Evolutionary conservation across 2,113 vertebrate species (phyloP), one percentile per base, ranked within the genome.

Genomic region (Lanius ludovicianus): DNA sequence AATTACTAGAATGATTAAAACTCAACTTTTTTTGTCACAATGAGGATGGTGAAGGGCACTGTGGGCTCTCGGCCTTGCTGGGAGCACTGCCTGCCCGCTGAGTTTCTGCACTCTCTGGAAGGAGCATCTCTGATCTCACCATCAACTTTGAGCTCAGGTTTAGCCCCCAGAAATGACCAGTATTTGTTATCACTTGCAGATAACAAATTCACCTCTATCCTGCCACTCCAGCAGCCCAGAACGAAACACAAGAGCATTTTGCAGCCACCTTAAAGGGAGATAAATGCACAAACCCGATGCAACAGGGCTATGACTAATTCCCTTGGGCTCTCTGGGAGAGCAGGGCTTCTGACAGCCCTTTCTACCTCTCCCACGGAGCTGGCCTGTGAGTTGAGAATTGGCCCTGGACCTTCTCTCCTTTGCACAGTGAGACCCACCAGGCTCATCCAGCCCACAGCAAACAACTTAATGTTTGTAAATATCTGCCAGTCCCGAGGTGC

Each of bases 151-250:
- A 57, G 53, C 64, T 80, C 11, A 4, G 46, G 22, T 90, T 84
- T 37, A 62, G 71, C 73, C 14, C 47, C 16, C 8, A 33, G 46
- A 77, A 62, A 37, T 1, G 27, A 8, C 27, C 41, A 8, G 15
- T 7, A 0, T 70, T 53, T 73, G 53, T 37, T 53, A 60, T 39
- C 56, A 33, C 28, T 12, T 10, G 10, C 12, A 39, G 42, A 14
- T 52, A 63, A 60, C 11, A 0, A 11, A 35, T 28, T 59, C 8
- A 1, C 7, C 1, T 0, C 28, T 28, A 2, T 56, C 46, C 75
- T 4, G 1, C 33, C 16, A 3, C 65, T 62, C 39, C 9, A 41
- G 44, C 31, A 60, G 69, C 60, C 59, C 56, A 11, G n/a, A 65
- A 52, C 1, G 4, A 21, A 76, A 73, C 1, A 8, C 7, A n/a